Base-by-base conservation (phyloP, 2,113 vertebrate genomes). In the Ceyx cyanopectus region DNA sequence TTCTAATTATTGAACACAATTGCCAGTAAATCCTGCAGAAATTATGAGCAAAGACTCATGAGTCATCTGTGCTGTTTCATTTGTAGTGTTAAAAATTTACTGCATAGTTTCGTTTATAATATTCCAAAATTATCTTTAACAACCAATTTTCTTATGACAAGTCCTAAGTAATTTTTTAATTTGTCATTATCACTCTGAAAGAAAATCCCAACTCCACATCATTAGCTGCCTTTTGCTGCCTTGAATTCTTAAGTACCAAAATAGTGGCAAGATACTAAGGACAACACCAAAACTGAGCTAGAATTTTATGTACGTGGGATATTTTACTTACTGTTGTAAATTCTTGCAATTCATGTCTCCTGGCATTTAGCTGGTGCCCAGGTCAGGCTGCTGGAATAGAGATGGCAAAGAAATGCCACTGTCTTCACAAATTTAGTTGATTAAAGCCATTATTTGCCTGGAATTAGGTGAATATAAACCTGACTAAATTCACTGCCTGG, bases 331-430 rank as follows among this genome's bases (percentile, higher is more conserved):
- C 3, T 11, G 29, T 9, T 23, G 5, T 7, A 80, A 69, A 69
- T 20, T 70, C 27, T 48, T 45, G 46, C 2, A 27, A 29, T 37
- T 61, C 37, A 0, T 24, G 45, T 96, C 93, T 88, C 76, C 77
- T 96, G 85, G 80, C 67, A 87, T 96, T 96, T 92, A 80, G 65
- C 27, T 93, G 45, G 37, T 92, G 93, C 68, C 74, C 68, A 92
- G 81, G 85, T 95, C 79, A 93, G 53, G 51, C 78, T 85, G 61
- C 74, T 58, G 17, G 65, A 69, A 84, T 86, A 85, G 29, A 87
- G 79, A 67, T 3, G 72, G 60, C 41, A 89, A 86, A 83, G 63
- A 93, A 91, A 93, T 66, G 50, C 27, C 67, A 22, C 23, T 54
- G 40, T 81, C 78, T 75, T 92, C 41, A 61, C 22, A 87, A 73